Evolutionary conservation across 2,113 vertebrate genomes (phyloP).

Genomic region (Silurus meridionalis): DNA sequence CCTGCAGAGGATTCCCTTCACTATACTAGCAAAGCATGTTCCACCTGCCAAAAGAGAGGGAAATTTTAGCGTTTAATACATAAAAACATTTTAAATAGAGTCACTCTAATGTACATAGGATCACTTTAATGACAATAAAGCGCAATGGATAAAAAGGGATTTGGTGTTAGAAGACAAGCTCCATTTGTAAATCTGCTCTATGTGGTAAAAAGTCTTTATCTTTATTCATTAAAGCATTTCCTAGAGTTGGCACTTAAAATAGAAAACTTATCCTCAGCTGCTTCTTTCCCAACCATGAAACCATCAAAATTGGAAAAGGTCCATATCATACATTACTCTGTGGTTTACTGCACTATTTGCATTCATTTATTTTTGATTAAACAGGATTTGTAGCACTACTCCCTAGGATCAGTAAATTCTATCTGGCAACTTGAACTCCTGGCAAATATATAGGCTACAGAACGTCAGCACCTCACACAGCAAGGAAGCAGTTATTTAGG

Average conservation of each 20-base stretch:
- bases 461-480: background rate
- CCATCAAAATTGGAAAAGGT: background rate
- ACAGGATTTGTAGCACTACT: background rate
- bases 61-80: background rate
- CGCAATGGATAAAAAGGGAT: background rate
- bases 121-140: background rate
- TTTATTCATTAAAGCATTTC: background rate
- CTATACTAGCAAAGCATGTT: background rate
- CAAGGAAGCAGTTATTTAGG: background rate
- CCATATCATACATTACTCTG: conserved; percentile 4
- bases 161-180: background rate
- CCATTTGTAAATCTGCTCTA: background rate
- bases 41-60: background rate
- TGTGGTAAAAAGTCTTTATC: background rate
- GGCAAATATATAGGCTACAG: background rate
- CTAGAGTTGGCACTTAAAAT: background rate
- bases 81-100: background rate
- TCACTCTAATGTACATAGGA: background rate
- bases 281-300: background rate
- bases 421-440: conserved; percentile 26
- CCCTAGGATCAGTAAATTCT: conserved; percentile 20
- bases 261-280: background rate
- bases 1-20: background rate
- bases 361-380: conserved; percentile 15
- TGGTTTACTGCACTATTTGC: background rate